These are phyloP conservation scores for Fistularia commersonii DNA, from an alignment of 2,797 vertebrate species.

Conservation along the genomic window DNA sequence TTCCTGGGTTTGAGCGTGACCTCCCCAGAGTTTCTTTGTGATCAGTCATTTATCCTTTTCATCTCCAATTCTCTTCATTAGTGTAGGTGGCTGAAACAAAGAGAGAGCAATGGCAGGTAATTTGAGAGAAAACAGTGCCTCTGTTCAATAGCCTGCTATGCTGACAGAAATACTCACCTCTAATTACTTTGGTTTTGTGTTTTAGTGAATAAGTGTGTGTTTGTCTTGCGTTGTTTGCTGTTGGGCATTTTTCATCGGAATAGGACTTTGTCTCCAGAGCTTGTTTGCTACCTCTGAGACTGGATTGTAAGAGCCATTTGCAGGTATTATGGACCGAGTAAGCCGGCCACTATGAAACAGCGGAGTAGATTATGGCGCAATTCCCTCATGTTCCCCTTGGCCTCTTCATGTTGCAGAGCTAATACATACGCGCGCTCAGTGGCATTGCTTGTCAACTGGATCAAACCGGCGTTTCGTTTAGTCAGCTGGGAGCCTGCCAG, in stretches of 20 bases:
- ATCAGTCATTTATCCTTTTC: conserved; percentile 13
- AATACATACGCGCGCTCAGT: conserved; percentile 45
- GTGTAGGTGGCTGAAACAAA: conserved; percentile 24
- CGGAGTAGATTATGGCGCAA: conserved; percentile 65
- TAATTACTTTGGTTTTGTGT: conserved; percentile 56
- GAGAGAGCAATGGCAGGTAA: conserved; percentile 46
- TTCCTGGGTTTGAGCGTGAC: conserved; percentile 3
- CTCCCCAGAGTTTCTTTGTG: not conserved
- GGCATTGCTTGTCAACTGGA: conserved; percentile 48
- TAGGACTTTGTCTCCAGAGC: conserved; percentile 52
- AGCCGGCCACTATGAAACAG: conserved; percentile 57
- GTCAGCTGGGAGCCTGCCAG: conserved; percentile 40
- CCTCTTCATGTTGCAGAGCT: conserved; percentile 58
- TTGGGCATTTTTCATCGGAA: conserved; percentile 52
- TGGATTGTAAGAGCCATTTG: conserved; percentile 59
- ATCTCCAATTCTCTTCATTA: conserved; percentile 13
- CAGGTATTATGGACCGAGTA: conserved; percentile 55
- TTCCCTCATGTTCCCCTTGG: conserved; percentile 50
- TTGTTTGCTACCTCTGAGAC: conserved; percentile 42
- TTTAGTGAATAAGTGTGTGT: conserved; percentile 11
- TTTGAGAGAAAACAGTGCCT: conserved; percentile 43
- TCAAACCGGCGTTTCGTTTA: conserved; percentile 54
- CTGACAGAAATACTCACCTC: conserved; percentile 39
- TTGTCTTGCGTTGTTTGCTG: conserved; percentile 34
- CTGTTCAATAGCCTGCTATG: conserved; percentile 33